Evolutionary conservation across 1,140 invertebrate genomes (phyloP).

Genomic region (Eumaeus atala): DNA sequence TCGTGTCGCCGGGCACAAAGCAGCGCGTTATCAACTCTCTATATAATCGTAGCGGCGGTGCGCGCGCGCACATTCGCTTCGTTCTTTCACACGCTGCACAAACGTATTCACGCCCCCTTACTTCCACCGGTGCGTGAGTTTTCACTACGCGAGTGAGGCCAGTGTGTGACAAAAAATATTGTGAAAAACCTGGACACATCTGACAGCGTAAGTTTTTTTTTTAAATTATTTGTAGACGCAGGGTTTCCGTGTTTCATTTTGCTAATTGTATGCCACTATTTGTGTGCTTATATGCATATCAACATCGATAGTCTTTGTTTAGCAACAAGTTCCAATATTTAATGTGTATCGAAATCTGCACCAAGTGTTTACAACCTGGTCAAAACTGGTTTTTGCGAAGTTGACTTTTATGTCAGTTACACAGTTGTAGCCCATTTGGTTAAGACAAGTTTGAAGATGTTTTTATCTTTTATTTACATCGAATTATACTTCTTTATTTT

Average conservation of each 20-base stretch:
- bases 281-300: too few species aligned
- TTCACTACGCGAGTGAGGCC: slow-evolving; percentile 55
- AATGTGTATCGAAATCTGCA: slow-evolving; percentile 6
- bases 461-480: too few species aligned
- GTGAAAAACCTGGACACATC: slow-evolving; percentile 28
- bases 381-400: slow-evolving; percentile 1
- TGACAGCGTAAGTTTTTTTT: not conserved
- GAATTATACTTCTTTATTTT: too few species aligned
- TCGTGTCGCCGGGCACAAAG: slow-evolving; percentile 27
- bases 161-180: slow-evolving; percentile 37
- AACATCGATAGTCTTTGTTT: not conserved
- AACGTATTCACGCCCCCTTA: slow-evolving; percentile 51
- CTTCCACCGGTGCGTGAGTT: slow-evolving; percentile 48
- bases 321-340: not conserved
- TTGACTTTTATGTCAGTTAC: slow-evolving; percentile 8
- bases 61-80: slow-evolving; percentile 62
- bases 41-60: slow-evolving; percentile 46
- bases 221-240: too few species aligned
- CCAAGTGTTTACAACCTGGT: not conserved
- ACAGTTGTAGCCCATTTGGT: not conserved
- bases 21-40: slow-evolving; percentile 43
- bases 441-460: too few species aligned
- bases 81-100: slow-evolving; percentile 40
- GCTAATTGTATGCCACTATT: too few species aligned
- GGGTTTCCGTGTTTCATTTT: too few species aligned